A percentile compares a stretch with the other conserved stretches of the same genome.
Conservation (phyloP, 2,113 vertebrate species). For the Actenoides lindsayi region DNA sequence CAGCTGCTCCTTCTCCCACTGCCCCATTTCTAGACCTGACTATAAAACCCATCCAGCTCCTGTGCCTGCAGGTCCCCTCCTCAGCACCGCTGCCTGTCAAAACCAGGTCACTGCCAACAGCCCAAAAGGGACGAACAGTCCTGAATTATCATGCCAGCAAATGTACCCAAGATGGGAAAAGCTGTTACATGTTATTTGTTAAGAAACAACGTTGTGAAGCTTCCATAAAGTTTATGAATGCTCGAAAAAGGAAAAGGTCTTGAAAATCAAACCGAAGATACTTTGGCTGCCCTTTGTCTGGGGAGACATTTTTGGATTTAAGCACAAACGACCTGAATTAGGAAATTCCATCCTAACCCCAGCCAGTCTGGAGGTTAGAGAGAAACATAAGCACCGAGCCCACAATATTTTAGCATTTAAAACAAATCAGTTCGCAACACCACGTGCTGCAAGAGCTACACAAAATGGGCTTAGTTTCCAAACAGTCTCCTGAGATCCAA, state of each 20-base stretch:
- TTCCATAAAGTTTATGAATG: neutral
- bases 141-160: neutral
- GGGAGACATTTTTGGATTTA: neutral
- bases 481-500: neutral
- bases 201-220: neutral
- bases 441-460: neutral
- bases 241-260: neutral
- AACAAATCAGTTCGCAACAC: neutral
- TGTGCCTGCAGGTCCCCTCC: neutral
- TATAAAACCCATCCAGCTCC: neutral
- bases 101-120: neutral
- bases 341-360: neutral
- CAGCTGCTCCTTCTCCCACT: neutral
- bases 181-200: neutral
- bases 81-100: neutral
- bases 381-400: neutral
- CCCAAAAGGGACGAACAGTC: neutral
- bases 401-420: neutral
- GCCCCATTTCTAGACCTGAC: neutral
- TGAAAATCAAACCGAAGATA: neutral
- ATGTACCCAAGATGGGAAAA: neutral
- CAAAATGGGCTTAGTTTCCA: neutral
- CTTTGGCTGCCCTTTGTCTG: neutral
- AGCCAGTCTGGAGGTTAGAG: neutral
- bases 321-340: neutral